A percentile compares a stretch with the other conserved stretches of the same genome.
Conservation (phyloP, 2,113 vertebrate species). For the Speoplatyrhinus poulsoni region DNA sequence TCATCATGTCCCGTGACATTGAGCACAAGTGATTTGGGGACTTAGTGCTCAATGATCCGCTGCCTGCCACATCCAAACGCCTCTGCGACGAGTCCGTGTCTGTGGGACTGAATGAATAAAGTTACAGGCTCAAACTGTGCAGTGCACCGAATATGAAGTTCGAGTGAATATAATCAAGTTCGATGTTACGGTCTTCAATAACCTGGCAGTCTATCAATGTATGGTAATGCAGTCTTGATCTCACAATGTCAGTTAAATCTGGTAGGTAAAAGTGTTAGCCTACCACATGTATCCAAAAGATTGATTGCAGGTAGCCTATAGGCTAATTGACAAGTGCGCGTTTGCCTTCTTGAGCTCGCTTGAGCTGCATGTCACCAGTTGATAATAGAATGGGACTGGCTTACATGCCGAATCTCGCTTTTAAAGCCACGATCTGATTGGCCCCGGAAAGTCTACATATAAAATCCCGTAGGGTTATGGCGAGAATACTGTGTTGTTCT, state of each 20-base stretch:
- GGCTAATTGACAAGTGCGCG: not conserved
- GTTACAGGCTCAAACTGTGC: slow-evolving; percentile 54
- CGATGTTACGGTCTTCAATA: slow-evolving; percentile 16
- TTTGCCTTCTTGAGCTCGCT: not conserved
- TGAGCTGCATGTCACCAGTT: slow-evolving; percentile 49
- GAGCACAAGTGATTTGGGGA: slow-evolving; percentile 26
- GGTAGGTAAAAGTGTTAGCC: not conserved
- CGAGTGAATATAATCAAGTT: slow-evolving; percentile 12
- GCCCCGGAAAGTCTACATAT: slow-evolving; percentile 13
- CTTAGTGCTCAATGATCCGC: slow-evolving; percentile 58
- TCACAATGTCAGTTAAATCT: not conserved
- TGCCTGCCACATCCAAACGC: slow-evolving; percentile 66
- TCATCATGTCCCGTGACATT: slow-evolving; percentile 66
- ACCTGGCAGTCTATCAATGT: too few species aligned
- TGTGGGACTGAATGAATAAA: slow-evolving; percentile 42
- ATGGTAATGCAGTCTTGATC: not conserved
- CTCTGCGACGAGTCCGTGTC: slow-evolving; percentile 29
- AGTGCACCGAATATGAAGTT: slow-evolving; percentile 38
- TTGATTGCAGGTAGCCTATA: too few species aligned
- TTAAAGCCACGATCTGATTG: slow-evolving; percentile 54
- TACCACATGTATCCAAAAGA: not conserved
- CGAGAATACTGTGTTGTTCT: too few species aligned
- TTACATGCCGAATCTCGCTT: slow-evolving; percentile 37
- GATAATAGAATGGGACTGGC: slow-evolving; percentile 43
- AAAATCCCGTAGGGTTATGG: not conserved